phyloP scores from a whole-genome alignment of 2,888 invertebrate species.

The Drosophila koepferae region DNA sequence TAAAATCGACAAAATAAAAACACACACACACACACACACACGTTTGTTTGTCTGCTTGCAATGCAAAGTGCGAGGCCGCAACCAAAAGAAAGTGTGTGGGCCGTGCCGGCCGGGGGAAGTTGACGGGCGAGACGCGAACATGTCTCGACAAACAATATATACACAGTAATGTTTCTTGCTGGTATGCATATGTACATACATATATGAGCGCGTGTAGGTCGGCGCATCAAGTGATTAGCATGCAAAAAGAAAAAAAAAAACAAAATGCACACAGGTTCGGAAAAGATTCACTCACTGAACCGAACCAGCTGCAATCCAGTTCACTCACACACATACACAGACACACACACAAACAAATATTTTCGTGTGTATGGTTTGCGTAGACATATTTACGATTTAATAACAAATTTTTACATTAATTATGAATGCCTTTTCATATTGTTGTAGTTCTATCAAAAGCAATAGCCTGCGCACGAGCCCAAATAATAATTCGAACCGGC shows the following conservation, averaged over 20 bases:
- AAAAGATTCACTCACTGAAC: conserved; percentile 27
- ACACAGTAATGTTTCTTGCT: conserved; percentile 26
- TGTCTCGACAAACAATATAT: conserved; percentile 52
- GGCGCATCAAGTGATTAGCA: conserved; percentile 60
- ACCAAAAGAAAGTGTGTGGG: conserved; percentile 59
- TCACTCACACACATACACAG: neutral
- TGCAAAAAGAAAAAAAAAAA: conserved; percentile 29
- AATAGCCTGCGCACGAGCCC: conserved; percentile 21
- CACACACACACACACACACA: conserved; percentile 25
- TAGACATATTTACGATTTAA: conserved; percentile 10
- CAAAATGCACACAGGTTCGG: conserved; percentile 36
- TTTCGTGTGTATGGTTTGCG: neutral
- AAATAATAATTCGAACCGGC: conserved; percentile 49
- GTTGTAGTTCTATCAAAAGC: conserved; percentile 10
- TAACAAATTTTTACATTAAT: conserved; percentile 13
- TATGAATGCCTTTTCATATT: conserved; percentile 19
- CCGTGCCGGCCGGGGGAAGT: conserved; percentile 47
- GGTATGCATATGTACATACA: neutral
- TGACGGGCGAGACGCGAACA: conserved; percentile 41
- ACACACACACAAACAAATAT: neutral
- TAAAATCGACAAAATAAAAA: conserved; percentile 74
- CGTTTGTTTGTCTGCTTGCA: conserved; percentile 53
- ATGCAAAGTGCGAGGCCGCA: conserved; percentile 69
- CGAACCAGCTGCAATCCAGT: conserved; percentile 23
- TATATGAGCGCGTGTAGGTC: conserved; percentile 25